These are phyloP conservation scores for Mus caroli DNA, from an alignment of 2,797 vertebrate species.

Conservation along the genomic window DNA sequence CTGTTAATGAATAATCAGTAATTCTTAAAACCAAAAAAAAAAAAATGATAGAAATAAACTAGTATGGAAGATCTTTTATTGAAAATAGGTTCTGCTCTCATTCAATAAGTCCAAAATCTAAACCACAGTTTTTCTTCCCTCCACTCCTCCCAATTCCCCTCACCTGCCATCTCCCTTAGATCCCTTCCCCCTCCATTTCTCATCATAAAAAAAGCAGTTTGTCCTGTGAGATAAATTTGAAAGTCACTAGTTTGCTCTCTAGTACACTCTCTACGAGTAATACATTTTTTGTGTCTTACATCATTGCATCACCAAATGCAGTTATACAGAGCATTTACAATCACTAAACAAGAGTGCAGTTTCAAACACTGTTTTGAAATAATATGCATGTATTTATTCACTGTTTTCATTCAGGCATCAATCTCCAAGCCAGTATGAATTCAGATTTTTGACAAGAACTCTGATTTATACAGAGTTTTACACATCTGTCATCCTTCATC, in stretches of 20 bases:
- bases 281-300: not conserved
- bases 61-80: not conserved
- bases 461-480: not conserved
- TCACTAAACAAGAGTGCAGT: conserved; percentile 17
- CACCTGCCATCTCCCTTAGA: not conserved
- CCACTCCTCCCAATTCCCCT: not conserved
- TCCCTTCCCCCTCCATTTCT: too few species aligned
- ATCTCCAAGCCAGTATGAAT: conserved; percentile 21
- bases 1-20: not conserved
- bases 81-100: not conserved
- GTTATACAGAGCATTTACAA: not conserved
- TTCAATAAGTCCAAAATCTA: not conserved
- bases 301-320: not conserved
- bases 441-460: conserved; percentile 61
- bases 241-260: not conserved
- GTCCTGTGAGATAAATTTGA: conserved; percentile 7
- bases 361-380: conserved; percentile 52
- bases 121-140: not conserved
- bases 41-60: conserved; percentile 5
- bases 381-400: not conserved
- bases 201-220: not conserved
- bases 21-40: not conserved
- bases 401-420: conserved; percentile 42
- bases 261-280: not conserved
- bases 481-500: conserved; percentile 23